Percentiles rank a stretch among this genome's conserved stretches.
These are phyloP conservation scores for Megalopta genalis DNA, from an alignment of 1,140 invertebrate genomes.

Conservation along the genomic window DNA sequence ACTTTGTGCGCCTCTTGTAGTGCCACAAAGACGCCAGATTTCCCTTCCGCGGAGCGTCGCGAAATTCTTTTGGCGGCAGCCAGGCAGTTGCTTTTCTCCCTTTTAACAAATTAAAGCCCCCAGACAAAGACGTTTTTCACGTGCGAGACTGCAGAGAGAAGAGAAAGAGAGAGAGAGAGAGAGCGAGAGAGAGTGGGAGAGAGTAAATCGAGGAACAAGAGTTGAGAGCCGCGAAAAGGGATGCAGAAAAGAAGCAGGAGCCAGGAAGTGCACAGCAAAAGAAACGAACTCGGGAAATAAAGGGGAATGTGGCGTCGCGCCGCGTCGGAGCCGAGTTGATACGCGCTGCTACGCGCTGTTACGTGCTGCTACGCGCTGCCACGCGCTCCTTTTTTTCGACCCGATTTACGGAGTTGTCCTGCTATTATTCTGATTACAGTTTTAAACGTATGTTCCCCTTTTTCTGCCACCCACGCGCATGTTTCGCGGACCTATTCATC, in stretches of 20 bases:
- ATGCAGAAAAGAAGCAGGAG: conserved; percentile 3
- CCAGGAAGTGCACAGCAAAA: conserved; percentile 30
- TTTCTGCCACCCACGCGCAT: background rate
- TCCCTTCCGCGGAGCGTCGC: background rate
- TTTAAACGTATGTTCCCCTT: conserved; percentile 58
- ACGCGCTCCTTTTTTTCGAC: conserved; percentile 19
- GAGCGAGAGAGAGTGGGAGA: conserved; percentile 8
- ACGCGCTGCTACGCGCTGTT: too few species aligned
- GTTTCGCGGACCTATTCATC: background rate
- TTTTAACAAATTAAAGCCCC: conserved; percentile 75
- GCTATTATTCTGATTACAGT: conserved; percentile 71
- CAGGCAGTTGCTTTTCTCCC: conserved; percentile 54
- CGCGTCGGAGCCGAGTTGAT: background rate
- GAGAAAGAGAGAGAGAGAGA: background rate
- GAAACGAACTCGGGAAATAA: conserved; percentile 44
- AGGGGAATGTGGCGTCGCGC: conserved; percentile 49
- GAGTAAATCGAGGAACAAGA: conserved; percentile 29
- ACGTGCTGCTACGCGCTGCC: too few species aligned
- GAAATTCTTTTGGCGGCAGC: background rate
- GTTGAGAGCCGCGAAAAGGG: background rate
- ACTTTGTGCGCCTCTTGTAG: background rate
- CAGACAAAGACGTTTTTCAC: conserved; percentile 50
- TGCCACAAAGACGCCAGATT: background rate
- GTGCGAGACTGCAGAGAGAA: conserved; percentile 20
- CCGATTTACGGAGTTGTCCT: conserved; percentile 50